Conservation (phyloP, 1,140 invertebrate genomes). For the Calycopis cecrops region DNA sequence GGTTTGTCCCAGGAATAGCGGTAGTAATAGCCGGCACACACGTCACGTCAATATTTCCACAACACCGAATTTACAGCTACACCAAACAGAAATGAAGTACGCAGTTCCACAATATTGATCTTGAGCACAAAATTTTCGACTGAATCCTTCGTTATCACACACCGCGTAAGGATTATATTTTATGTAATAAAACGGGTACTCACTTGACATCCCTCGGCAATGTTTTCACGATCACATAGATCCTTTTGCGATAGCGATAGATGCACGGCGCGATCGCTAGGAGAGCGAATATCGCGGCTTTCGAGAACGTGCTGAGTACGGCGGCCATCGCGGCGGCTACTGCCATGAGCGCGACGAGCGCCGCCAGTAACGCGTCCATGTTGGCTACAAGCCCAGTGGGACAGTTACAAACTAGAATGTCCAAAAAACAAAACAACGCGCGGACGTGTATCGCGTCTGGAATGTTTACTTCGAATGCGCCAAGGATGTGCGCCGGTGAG, state of each 20-base stretch:
- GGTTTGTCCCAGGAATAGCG: too few species aligned
- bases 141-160: background rate
- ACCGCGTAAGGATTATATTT: background rate
- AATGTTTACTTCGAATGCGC: slow-evolving; percentile 48
- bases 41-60: background rate
- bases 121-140: background rate
- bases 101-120: slow-evolving; percentile 1
- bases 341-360: slow-evolving; percentile 75
- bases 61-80: slow-evolving; percentile 1
- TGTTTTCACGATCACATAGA: slow-evolving; percentile 76
- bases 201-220: slow-evolving; percentile 77
- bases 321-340: slow-evolving; percentile 73
- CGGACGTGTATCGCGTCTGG: slow-evolving; percentile 37
- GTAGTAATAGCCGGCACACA: too few species aligned
- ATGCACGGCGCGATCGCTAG: slow-evolving; percentile 74
- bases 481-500: slow-evolving; percentile 43
- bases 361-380: slow-evolving; percentile 75
- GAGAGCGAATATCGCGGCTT: slow-evolving; percentile 74
- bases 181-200: slow-evolving; percentile 41
- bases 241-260: slow-evolving; percentile 74
- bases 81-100: background rate
- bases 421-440: slow-evolving; percentile 33
- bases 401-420: slow-evolving; percentile 37
- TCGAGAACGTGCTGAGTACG: slow-evolving; percentile 74
- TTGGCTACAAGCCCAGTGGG: slow-evolving; percentile 59